Evolutionary conservation across 2,888 invertebrate genomes (phyloP).

Genomic region (Hymenopus coronatus): DNA sequence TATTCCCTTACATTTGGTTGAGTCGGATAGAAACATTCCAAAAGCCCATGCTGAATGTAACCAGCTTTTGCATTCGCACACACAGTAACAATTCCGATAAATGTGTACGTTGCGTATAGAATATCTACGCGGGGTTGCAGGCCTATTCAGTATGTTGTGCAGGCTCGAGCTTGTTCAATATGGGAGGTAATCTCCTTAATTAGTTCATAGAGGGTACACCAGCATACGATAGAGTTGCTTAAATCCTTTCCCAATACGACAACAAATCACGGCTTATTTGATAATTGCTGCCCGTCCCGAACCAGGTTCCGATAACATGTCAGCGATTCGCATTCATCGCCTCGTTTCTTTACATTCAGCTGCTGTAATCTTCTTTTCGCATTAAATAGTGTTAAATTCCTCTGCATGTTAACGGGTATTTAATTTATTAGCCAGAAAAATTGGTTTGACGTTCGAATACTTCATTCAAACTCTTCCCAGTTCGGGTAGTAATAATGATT

Average conservation of each 20-base stretch:
- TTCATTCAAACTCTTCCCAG: too few species aligned
- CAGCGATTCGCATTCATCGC: neutral
- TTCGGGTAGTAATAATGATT: too few species aligned
- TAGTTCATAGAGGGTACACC: neutral
- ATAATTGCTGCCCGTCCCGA: neutral
- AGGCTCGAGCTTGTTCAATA: neutral
- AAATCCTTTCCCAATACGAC: neutral
- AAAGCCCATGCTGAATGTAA: too few species aligned
- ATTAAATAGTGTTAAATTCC: neutral
- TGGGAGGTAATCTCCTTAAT: neutral
- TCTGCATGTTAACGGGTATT: neutral
- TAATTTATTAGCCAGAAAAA: neutral
- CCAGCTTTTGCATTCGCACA: neutral
- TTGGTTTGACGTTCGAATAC: too few species aligned
- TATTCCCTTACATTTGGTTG: too few species aligned
- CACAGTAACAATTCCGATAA: neutral
- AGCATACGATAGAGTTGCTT: neutral
- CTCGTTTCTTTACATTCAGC: neutral
- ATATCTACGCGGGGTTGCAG: neutral
- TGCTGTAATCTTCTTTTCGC: neutral
- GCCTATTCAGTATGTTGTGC: neutral
- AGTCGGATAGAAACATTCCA: too few species aligned
- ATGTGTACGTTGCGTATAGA: neutral
- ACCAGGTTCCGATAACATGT: neutral
- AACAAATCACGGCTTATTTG: constrained; percentile 11